Base-by-base conservation (phyloP, 1,140 invertebrate genomes). In the Phenacoccus solenopsis region DNA sequence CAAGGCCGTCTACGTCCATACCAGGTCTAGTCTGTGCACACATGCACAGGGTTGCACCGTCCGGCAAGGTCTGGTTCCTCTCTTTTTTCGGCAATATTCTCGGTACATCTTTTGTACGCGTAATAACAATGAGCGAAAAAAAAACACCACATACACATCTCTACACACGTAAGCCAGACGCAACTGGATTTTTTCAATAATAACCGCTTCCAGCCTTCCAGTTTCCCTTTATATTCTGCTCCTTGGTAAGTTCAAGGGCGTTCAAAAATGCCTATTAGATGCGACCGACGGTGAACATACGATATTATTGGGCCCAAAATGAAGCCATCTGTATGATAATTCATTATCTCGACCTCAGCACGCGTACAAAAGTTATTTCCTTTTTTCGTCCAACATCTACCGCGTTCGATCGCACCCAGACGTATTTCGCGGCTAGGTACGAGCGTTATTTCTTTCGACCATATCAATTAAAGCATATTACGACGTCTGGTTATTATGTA, bases 161-260 rank as follows among this genome's bases (percentile, higher is more conserved):
- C 5, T 32, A 13, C 30, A 32, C 20, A 49, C 38, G 20, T 49
- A 49, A n/a, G 38, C 38, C 38, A 49, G 38, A 49, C 5, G 5
- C 38, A n/a, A 49, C 38, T n/a, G 38, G 38, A 49, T 49, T 49
- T 49, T 49, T 49, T 49, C 38, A 49, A 49, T 49, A 49, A 49
- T 49, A 49, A 49, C 38, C 38, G 38, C 38, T 49, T 49, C 38
- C 12, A 49, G 38, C 38, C 38, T 32, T 32, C 30, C 20, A 10
- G 38, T 49, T 49, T n/a, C 12, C 5, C 13, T 49, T 3, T n/a
- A 49, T 49, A 49, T 49, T 49, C 38, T 49, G 3, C 38, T 4
- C 38, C n/a, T n/a, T n/a, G n/a, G 38, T n/a, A 49, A 49, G 38
- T 49, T 49, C 38, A 49, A 49, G 38, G 38, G 38, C 38, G 38